Evolutionary conservation across 2,888 invertebrate species (phyloP).

Genomic region (Gibbula magus): DNA sequence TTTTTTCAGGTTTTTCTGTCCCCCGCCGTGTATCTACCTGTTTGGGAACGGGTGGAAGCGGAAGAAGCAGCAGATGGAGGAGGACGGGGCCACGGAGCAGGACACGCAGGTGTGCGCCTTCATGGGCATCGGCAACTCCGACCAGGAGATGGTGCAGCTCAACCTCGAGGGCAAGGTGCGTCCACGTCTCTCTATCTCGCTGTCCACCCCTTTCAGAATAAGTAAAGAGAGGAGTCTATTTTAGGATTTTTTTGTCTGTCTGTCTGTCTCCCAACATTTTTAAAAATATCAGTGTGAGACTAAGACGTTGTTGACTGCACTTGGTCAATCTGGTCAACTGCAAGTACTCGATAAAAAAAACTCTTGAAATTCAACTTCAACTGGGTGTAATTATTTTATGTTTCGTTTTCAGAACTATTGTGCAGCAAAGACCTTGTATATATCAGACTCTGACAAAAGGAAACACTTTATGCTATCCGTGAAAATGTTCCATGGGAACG

Average conservation of each 20-base stretch:
- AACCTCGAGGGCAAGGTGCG: constrained; percentile 93
- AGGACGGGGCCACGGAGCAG: constrained; percentile 68
- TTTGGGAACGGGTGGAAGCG: constrained; percentile 99
- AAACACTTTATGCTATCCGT: constrained; percentile 99
- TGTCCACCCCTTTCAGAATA: too few species aligned
- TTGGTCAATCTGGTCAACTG: too few species aligned
- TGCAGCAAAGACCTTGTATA: constrained; percentile 98
- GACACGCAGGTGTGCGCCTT: constrained; percentile 91
- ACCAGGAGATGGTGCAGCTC: constrained; percentile 98
- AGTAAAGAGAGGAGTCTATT: too few species aligned
- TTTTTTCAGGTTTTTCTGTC: constrained; percentile 89
- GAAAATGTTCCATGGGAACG: constrained; percentile 99
- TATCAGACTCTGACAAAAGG: constrained; percentile 98
- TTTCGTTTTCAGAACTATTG: constrained; percentile 88
- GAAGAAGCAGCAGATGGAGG: constrained; percentile 91
- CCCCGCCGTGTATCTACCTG: constrained; percentile 98
- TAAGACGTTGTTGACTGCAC: too few species aligned
- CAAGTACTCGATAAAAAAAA: background rate
- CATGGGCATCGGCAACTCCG: constrained; percentile 96
- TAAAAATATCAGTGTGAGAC: too few species aligned
- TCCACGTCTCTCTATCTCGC: background rate
- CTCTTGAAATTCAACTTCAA: background rate
- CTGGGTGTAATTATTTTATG: background rate
- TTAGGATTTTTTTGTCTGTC: too few species aligned
- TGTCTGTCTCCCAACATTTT: too few species aligned